Base-by-base conservation (phyloP, 2,113 vertebrate species). In the Thamnaconus septentrionalis region DNA sequence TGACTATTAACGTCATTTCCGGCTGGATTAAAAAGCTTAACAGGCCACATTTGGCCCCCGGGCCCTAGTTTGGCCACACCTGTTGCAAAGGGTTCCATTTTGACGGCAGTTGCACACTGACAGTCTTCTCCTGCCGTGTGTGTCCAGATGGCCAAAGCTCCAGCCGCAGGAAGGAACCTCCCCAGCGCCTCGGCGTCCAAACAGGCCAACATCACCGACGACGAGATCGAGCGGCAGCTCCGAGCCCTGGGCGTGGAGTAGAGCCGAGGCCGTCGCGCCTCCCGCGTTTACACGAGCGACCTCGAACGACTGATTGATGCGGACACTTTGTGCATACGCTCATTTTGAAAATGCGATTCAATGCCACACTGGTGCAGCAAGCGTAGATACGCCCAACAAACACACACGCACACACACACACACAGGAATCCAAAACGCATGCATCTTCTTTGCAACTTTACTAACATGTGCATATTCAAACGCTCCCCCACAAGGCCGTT, bases 161-260 rank as follows among this genome's bases (percentile, higher is more conserved):
- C 97, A 0, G 93, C 96, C 64, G 92, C 95, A 84, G 94, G 95
- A 70, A 93, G 91, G 86, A 90, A 87, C 51, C 76, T 96, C 61
- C 96, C 96, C 0, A 88, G 93, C 31, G 91, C 95, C 4, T 91
- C 95, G 5, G 87, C 94, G 51, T 91, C 95, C 51, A 95, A 94
- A 79, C 60, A 88, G 44, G 49, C 89, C 73, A 93, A 92, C 18
- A 96, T 99, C 76, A 96, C 97, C 0, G 96, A 99, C 63, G 97
- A 98, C 56, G 97, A 99, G 87, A 99, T 99, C 45, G 97, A 99
- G 87, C 91, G 95, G 66, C 96, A 99, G 80, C 95, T 99, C 61
- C 93, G 94, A 86, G 96, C 96, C 42, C 81, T 99, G 81, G 96
- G 95, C 73, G 94, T 99, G 72, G 95, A 98, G 90, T 99, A 95